Evolutionary conservation across 2,113 vertebrate species (phyloP).

Genomic region (Melozone crissalis): DNA sequence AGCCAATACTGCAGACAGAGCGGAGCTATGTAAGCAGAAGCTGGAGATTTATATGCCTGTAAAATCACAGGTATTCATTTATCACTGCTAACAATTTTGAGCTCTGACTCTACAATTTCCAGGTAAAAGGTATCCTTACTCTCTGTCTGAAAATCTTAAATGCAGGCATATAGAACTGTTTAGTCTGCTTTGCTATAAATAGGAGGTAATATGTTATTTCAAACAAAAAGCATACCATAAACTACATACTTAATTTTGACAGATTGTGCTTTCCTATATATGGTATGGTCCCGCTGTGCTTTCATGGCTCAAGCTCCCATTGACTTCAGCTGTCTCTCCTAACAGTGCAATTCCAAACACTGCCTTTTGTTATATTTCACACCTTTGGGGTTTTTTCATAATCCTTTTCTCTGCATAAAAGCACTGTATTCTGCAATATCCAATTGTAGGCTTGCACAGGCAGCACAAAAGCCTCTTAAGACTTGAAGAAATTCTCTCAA

Average conservation of each 20-base stretch:
- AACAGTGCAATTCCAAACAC: background rate
- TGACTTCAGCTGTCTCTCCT: conserved; percentile 11
- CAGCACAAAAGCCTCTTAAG: conserved; percentile 13
- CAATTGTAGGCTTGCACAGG: background rate
- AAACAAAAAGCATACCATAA: conserved; percentile 42
- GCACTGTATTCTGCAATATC: background rate
- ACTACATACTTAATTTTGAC: conserved; percentile 57
- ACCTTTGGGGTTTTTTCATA: background rate
- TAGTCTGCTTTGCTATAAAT: conserved; percentile 66
- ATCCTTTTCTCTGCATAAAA: background rate
- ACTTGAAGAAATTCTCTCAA: background rate
- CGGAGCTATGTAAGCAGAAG: conserved; percentile 51
- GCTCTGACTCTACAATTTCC: conserved; percentile 31
- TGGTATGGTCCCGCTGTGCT: background rate
- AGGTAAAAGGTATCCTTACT: conserved; percentile 56
- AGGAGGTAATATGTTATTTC: conserved; percentile 53
- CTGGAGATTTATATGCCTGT: conserved; percentile 36
- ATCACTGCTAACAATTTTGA: conserved; percentile 35
- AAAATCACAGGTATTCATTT: conserved; percentile 58
- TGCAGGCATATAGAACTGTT: conserved; percentile 54
- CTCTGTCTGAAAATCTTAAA: conserved; percentile 49
- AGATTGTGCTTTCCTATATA: conserved; percentile 53
- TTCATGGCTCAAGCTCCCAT: conserved; percentile 13
- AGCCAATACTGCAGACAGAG: conserved; percentile 47
- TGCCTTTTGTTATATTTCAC: conserved; percentile 11